Evolutionary conservation across 2,113 vertebrate species (phyloP).

Genomic region (Cheirogaleus medius): DNA sequence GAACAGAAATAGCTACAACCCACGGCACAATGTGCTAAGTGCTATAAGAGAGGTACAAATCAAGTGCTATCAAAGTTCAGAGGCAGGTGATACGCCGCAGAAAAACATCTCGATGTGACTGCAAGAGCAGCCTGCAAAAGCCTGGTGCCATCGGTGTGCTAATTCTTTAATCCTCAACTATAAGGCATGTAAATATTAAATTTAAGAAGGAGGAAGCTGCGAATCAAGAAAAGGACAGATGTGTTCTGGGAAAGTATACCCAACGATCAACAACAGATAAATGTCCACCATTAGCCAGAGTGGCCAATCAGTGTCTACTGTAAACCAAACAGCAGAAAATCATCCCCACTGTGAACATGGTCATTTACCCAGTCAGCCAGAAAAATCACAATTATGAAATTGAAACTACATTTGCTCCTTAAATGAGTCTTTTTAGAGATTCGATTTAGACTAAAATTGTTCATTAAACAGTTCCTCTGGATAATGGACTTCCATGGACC

Average conservation of each 20-base stretch:
- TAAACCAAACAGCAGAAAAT: conserved; percentile 34
- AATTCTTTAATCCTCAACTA: background rate
- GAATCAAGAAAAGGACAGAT: background rate
- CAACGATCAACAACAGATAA: background rate
- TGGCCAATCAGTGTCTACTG: background rate
- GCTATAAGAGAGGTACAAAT: conserved; percentile 46
- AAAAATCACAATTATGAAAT: conserved; percentile 50
- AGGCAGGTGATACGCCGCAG: conserved; percentile 44
- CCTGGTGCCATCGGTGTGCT: background rate
- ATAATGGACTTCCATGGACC: background rate
- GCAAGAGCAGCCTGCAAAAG: background rate
- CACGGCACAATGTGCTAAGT: conserved; percentile 54
- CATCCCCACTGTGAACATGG: background rate
- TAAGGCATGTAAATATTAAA: background rate
- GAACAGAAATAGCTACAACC: conserved; percentile 51
- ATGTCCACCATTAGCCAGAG: background rate
- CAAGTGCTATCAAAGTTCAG: background rate
- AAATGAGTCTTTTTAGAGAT: conserved; percentile 58
- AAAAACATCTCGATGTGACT: background rate
- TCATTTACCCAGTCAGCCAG: conserved; percentile 33
- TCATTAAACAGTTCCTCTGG: conserved; percentile 39
- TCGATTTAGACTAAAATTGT: conserved; percentile 29
- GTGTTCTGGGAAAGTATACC: background rate
- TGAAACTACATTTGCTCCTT: conserved; percentile 53
- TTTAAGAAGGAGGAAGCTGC: background rate